These are phyloP conservation scores for Cotesia congregata DNA, from an alignment of 2,888 invertebrate species.

Conservation along the genomic window DNA sequence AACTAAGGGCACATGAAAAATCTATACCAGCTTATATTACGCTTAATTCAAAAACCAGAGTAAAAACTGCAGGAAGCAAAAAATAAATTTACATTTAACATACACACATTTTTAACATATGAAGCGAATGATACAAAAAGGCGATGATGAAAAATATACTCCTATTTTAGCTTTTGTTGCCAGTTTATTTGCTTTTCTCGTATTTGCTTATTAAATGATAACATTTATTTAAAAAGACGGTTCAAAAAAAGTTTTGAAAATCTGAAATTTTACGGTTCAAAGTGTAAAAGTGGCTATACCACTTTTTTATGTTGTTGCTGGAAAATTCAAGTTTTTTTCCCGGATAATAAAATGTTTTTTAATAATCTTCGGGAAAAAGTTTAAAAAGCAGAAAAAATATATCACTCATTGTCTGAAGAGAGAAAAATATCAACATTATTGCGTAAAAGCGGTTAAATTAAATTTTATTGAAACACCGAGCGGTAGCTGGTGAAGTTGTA, in stretches of 20 bases:
- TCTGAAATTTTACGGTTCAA: too few relatives aligned
- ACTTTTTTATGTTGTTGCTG: too few relatives aligned
- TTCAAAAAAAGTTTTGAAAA: too few relatives aligned
- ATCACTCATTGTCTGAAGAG: too few relatives aligned
- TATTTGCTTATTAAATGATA: background rate
- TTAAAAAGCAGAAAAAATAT: too few relatives aligned
- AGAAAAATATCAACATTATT: too few relatives aligned
- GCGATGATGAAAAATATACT: background rate
- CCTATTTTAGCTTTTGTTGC: background rate
- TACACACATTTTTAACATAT: background rate
- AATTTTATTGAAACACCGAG: background rate
- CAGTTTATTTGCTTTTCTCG: background rate
- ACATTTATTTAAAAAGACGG: background rate
- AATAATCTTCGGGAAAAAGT: too few relatives aligned
- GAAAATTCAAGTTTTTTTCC: too few relatives aligned
- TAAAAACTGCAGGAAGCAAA: conserved; percentile 13
- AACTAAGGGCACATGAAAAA: conserved; percentile 7
- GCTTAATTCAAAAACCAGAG: conserved; percentile 7
- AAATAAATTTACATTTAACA: conserved; percentile 3
- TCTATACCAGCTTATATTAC: conserved; percentile 2
- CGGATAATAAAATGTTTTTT: too few relatives aligned
- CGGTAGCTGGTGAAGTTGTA: background rate
- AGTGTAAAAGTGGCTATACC: too few relatives aligned
- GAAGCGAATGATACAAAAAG: background rate
- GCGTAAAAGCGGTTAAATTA: background rate